These are phyloP conservation scores for Plebejus argus DNA, from an alignment of 2,888 invertebrate genomes.

Conservation along the genomic window DNA sequence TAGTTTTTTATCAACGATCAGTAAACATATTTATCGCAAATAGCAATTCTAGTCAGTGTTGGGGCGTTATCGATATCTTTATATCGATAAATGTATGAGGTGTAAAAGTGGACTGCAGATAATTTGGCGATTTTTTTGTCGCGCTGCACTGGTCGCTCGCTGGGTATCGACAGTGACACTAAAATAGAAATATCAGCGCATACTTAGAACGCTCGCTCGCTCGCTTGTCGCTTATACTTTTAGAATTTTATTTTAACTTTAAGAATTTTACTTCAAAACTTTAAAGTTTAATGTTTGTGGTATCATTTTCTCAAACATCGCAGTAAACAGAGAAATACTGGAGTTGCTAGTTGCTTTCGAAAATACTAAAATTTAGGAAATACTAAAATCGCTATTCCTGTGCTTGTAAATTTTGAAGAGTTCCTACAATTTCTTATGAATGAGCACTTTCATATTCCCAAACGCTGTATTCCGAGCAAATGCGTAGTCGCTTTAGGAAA, in stretches of 20 bases:
- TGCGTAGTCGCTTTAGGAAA: background rate
- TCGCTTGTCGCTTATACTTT: too few species aligned
- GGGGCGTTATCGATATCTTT: constrained; percentile 35
- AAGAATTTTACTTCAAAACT: too few species aligned
- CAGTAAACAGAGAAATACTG: background rate
- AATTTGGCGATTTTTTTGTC: background rate
- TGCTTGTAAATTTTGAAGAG: constrained; percentile 3
- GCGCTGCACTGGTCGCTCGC: background rate
- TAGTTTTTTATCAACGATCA: constrained; percentile 63
- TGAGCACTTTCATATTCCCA: constrained; percentile 14
- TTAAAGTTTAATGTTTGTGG: background rate
- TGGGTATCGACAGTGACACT: background rate
- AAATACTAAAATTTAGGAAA: background rate
- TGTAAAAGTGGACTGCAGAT: background rate
- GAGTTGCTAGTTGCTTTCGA: background rate
- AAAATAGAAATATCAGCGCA: background rate
- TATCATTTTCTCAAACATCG: background rate
- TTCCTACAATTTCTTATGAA: constrained; percentile 17
- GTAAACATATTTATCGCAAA: constrained; percentile 73
- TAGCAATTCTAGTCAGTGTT: constrained; percentile 44
- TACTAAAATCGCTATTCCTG: background rate
- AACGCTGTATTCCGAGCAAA: background rate
- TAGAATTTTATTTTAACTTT: too few species aligned
- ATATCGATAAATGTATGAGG: background rate
- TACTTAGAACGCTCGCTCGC: too few species aligned